A percentile compares a stretch with the other conserved stretches of the same genome.
Evolutionary conservation across 2,888 invertebrate genomes (phyloP).

Genomic region (Aleiodes testaceus): DNA sequence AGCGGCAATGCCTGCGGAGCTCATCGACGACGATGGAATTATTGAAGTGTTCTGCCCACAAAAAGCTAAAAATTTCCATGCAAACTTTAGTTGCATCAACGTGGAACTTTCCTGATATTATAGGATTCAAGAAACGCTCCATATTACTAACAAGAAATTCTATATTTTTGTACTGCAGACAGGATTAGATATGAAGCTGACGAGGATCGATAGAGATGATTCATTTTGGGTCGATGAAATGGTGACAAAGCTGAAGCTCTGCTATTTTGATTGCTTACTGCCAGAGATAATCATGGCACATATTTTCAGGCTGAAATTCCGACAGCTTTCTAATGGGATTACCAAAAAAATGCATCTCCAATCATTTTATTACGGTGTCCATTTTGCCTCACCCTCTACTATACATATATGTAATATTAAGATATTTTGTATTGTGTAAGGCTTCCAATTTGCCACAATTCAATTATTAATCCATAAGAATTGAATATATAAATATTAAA

Average conservation of each 20-base stretch:
- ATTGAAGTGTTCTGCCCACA: slow-evolving; percentile 47
- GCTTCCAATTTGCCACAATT: no score
- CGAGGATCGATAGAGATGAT: slow-evolving; percentile 46
- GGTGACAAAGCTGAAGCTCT: slow-evolving; percentile 26
- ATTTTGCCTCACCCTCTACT: no score
- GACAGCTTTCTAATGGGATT: no score
- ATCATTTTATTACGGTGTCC: no score
- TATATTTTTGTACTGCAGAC: slow-evolving; percentile 51
- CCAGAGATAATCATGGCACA: slow-evolving; percentile 53
- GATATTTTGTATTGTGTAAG: no score
- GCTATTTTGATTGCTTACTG: slow-evolving; percentile 47
- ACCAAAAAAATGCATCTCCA: slow-evolving; percentile 3
- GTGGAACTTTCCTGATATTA: slow-evolving; percentile 44
- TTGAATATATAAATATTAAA: no score
- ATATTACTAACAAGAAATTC: slow-evolving; percentile 48
- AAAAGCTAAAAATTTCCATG: slow-evolving; percentile 5
- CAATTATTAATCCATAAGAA: no score
- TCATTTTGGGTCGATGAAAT: slow-evolving; percentile 43
- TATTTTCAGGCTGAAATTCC: slow-evolving; percentile 18
- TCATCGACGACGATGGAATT: slow-evolving; percentile 43
- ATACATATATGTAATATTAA: no score
- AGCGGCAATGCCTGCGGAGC: slow-evolving; percentile 33
- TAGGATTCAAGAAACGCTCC: slow-evolving; percentile 50
- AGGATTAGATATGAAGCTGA: slow-evolving; percentile 33
- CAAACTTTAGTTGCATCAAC: slow-evolving; percentile 42